A percentile compares a stretch with the other conserved stretches of the same genome.
Evolutionary conservation across 1,140 invertebrate genomes (phyloP).

Genomic region (Drosophila nannoptera): DNA sequence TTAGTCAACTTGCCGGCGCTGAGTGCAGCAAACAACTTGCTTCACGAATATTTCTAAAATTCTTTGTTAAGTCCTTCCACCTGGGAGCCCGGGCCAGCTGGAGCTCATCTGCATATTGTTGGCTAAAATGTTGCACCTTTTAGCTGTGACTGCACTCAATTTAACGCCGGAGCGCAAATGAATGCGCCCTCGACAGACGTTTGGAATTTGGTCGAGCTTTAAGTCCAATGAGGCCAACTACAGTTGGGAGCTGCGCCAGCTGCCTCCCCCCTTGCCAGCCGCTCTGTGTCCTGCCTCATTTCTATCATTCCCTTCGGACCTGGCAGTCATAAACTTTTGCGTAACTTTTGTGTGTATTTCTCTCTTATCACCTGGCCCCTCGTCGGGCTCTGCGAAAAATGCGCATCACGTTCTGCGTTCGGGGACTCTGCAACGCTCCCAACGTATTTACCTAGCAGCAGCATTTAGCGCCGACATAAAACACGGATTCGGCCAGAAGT

Average conservation of each 20-base stretch:
- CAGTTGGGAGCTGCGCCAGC: conserved; percentile 11
- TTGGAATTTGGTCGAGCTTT: conserved; percentile 54
- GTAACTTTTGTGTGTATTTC: conserved; percentile 63
- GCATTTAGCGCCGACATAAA: conserved; percentile 61
- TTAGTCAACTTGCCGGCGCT: conserved; percentile 27
- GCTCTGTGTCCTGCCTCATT: neutral
- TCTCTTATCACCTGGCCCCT: neutral
- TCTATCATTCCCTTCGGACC: neutral
- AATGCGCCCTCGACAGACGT: conserved; percentile 60
- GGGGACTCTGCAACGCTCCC: conserved; percentile 50
- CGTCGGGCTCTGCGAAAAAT: conserved; percentile 65
- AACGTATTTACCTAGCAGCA: conserved; percentile 65
- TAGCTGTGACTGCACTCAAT: conserved; percentile 49
- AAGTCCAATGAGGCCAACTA: conserved; percentile 34
- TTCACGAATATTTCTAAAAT: neutral
- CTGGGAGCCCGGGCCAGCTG: neutral
- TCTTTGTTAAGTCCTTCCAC: neutral
- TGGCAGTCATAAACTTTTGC: conserved; percentile 59
- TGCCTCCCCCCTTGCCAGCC: conserved; percentile 3
- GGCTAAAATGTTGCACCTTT: conserved; percentile 43
- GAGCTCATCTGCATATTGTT: conserved; percentile 26
- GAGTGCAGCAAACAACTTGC: conserved; percentile 25
- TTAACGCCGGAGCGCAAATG: conserved; percentile 57
- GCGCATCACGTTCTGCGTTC: conserved; percentile 73
- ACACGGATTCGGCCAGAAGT: conserved; percentile 28